phyloP scores from a whole-genome alignment of 2,113 vertebrate species.

The Microcebus lehilahytsara region DNA sequence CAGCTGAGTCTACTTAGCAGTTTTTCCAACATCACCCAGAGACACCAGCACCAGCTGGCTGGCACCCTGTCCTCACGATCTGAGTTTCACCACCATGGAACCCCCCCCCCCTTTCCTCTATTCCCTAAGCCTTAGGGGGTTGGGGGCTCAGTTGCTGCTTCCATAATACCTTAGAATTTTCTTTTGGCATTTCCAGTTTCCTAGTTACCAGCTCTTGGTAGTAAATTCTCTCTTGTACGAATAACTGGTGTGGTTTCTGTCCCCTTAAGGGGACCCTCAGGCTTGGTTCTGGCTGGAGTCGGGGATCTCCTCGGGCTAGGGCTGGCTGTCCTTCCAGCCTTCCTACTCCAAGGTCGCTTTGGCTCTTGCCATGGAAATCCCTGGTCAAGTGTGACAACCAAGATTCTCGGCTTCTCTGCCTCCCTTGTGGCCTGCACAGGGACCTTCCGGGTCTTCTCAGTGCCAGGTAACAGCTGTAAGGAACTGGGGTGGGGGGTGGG shows the following conservation, averaged over 20 bases:
- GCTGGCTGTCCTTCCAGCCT: background rate
- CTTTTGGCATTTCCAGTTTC: background rate
- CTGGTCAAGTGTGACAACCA: background rate
- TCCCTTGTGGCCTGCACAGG: no score
- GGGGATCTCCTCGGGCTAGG: background rate
- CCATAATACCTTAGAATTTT: background rate
- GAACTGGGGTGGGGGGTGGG: background rate
- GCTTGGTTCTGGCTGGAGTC: background rate
- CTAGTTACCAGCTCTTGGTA: background rate
- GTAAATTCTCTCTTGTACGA: background rate
- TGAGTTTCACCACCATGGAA: background rate
- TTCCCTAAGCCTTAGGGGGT: background rate
- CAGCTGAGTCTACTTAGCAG: background rate
- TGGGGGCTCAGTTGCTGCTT: background rate
- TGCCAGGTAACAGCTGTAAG: background rate
- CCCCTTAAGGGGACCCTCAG: background rate
- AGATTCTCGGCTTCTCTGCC: background rate
- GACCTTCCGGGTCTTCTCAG: background rate
- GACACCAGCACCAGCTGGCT: no score
- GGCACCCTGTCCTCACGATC: background rate
- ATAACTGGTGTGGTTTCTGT: background rate
- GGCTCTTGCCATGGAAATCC: background rate
- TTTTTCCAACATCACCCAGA: background rate
- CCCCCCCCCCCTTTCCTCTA: background rate
- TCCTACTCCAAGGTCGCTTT: background rate